These are phyloP conservation scores for Garrulus glandarius DNA, from an alignment of 2,797 vertebrate genomes.

Conservation along the genomic window DNA sequence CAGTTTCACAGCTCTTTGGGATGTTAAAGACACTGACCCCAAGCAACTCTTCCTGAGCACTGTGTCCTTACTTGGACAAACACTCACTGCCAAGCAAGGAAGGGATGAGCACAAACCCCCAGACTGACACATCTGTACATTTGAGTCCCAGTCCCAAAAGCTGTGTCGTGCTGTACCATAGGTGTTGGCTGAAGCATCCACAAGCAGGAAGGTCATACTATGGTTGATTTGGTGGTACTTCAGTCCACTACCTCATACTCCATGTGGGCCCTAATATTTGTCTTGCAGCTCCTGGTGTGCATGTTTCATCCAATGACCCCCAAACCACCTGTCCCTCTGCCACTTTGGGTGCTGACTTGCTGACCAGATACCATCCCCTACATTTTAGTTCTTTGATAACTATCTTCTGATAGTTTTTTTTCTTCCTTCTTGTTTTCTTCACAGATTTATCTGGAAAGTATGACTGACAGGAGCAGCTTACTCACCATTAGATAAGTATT, in stretches of 20 bases:
- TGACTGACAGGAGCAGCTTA: neutral
- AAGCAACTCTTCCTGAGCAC: neutral
- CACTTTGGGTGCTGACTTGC: neutral
- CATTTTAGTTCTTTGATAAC: neutral
- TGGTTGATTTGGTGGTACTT: neutral
- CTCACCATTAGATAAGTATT: slow-evolving; percentile 70
- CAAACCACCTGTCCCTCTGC: neutral
- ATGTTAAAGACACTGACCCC: neutral
- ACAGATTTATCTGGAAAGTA: slow-evolving; percentile 49
- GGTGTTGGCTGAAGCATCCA: neutral
- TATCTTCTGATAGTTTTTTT: neutral
- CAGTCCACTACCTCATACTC: neutral
- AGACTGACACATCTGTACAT: neutral
- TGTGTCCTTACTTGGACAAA: neutral
- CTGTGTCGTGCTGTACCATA: neutral
- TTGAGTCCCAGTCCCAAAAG: neutral
- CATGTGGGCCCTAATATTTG: neutral
- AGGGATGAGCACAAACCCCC: neutral
- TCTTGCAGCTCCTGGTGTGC: neutral
- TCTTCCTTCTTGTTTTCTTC: slow-evolving; percentile 26
- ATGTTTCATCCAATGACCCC: neutral
- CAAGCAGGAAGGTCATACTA: neutral
- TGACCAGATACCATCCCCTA: neutral
- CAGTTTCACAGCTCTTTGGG: neutral
- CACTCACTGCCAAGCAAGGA: neutral